Base-by-base conservation (phyloP, 2,113 vertebrate genomes). In the Megaceryle torquata region DNA sequence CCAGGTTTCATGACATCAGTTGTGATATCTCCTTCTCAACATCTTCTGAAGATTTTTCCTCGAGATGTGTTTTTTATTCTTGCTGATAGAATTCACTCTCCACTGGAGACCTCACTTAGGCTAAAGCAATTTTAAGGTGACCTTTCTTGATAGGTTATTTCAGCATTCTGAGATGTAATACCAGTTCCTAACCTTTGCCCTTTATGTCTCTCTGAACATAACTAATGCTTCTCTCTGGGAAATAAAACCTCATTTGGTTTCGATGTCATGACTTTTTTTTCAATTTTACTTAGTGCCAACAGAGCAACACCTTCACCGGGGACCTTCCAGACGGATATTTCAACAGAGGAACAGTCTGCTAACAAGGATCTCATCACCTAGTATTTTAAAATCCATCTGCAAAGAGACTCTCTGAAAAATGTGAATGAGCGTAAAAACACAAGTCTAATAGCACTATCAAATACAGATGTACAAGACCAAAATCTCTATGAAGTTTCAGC, bases 401-500 rank as follows among this genome's bases (percentile, higher is more conserved):
- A 76, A 28, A 86, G 43, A 81, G 63, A 5, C 33, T 94, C 60
- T 41, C 51, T 54, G 51, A 83, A 92, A 31, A 91, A 88, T 7
- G 18, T 10, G 64, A 74, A 74, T 14, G 33, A 91, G 13, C 4
- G 1, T 59, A 74, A 95, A 89, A n/a, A 21, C 71, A 56, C 1
- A 1, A 81, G 68, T 60, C 59, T 77, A 88, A 80, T 15, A 91
- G 63, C 18, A 48, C 31, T 29, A 81, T 70, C 37, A 93, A 91
- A 94, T 39, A 88, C 5, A 81, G 22, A 95, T 28, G 29, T 26
- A 22, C 43, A 95, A 77, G 51, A 86, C 41, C 83, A 82, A 81
- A 82, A 77, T n/a, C 46, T 68, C 33, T 31, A 4, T 8, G 15
- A 89, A 65, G 59, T 74, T 95, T 67, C 85, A 88, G 78, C 53